Conservation (phyloP, 1,140 invertebrate species). For the Cataglyphis hispanica region DNA sequence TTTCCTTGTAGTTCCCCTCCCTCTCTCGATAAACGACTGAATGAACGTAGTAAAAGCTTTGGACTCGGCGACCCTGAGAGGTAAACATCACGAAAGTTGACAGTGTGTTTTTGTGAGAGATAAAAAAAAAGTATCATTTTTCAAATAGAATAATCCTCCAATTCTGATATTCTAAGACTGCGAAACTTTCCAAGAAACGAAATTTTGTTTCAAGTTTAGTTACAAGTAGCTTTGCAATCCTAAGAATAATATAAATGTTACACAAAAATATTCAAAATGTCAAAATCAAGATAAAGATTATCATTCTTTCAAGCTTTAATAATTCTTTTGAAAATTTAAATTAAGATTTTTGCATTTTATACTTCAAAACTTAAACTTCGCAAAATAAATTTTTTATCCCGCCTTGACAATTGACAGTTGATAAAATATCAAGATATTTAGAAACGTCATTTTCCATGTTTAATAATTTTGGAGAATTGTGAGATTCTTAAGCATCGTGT, state of each 20-base stretch:
- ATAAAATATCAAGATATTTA: background rate
- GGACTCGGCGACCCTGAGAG: background rate
- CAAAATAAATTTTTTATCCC: background rate
- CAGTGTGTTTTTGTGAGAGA: background rate
- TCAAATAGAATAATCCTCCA: background rate
- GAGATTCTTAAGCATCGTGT: background rate
- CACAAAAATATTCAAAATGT: too few relatives aligned
- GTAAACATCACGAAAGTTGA: background rate
- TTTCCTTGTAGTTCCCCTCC: background rate
- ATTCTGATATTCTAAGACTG: background rate
- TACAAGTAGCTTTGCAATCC: too few relatives aligned
- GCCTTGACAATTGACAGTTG: background rate
- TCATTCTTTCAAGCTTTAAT: too few relatives aligned
- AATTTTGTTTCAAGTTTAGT: background rate
- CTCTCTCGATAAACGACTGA: background rate
- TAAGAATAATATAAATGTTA: too few relatives aligned
- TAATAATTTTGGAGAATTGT: background rate
- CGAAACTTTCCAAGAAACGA: background rate
- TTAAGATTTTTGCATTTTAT: background rate
- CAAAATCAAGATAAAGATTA: too few relatives aligned
- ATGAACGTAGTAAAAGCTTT: conserved; percentile 25
- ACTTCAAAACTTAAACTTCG: background rate
- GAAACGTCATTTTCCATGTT: background rate
- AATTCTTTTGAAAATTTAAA: too few relatives aligned
- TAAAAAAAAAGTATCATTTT: background rate